Percentiles rank a stretch among this genome's conserved stretches.
Conservation (phyloP, 2,113 vertebrate species). For the Mus pahari region DNA sequence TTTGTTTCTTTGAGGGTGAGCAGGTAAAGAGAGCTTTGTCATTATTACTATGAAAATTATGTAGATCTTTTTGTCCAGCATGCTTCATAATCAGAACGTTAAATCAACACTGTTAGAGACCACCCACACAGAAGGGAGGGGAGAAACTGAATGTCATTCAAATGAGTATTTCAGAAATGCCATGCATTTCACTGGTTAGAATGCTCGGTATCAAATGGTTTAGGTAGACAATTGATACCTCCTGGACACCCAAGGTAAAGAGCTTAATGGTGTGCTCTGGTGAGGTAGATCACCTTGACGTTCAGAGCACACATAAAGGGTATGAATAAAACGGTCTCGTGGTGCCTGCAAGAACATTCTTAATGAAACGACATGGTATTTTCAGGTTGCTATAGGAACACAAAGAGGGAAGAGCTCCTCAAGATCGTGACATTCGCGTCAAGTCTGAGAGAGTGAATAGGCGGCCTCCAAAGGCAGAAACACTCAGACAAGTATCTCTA, state of each 20-base stretch:
- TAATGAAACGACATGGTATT: conserved; percentile 34
- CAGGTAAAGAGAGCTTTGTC: background rate
- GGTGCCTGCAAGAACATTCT: conserved; percentile 32
- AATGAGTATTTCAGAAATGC: background rate
- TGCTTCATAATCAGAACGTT: background rate
- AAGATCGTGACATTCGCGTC: conserved; percentile 17
- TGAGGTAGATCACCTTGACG: background rate
- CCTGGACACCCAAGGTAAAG: background rate
- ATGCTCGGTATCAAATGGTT: background rate
- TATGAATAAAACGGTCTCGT: conserved; percentile 10
- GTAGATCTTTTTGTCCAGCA: background rate
- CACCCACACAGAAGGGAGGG: background rate
- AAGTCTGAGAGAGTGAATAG: background rate
- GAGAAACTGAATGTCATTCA: background rate
- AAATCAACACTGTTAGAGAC: background rate
- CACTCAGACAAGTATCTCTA: background rate
- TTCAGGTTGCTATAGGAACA: conserved; percentile 60
- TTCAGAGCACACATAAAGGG: background rate
- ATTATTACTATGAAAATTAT: background rate
- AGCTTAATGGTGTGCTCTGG: background rate
- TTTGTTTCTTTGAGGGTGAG: background rate
- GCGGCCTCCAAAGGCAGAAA: background rate
- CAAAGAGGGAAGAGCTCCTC: conserved; percentile 6
- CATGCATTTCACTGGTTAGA: background rate
- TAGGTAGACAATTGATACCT: background rate